Evolutionary conservation across 2,113 vertebrate genomes (phyloP).

Genomic region (Ceratotherium simum): DNA sequence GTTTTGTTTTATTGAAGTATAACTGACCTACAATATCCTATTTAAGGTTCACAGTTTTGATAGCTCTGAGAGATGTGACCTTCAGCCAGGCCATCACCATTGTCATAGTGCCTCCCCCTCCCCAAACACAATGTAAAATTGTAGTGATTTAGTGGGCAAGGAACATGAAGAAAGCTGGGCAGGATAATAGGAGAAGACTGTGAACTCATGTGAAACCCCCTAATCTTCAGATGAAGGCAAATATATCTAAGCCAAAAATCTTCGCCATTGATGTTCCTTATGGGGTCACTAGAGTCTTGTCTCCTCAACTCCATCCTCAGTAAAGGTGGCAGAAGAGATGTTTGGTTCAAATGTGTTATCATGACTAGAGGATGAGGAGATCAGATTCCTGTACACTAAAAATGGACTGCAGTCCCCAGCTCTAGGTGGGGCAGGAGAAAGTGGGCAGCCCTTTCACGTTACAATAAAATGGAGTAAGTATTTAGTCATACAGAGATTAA

Average conservation of each 20-base stretch:
- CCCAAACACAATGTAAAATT: background rate
- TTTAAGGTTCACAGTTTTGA: background rate
- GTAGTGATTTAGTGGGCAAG: background rate
- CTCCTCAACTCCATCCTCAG: too few relatives aligned
- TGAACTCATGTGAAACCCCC: background rate
- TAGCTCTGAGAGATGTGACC: background rate
- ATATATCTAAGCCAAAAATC: background rate
- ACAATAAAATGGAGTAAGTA: background rate
- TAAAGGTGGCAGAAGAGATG: background rate
- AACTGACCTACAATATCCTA: too few relatives aligned
- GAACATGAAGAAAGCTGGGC: background rate
- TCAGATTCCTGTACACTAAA: background rate
- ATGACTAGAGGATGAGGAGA: background rate
- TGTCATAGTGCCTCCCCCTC: background rate
- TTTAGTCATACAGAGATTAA: background rate
- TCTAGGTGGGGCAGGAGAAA: background rate
- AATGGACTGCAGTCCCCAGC: background rate
- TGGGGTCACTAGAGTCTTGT: background rate
- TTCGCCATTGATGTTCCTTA: background rate
- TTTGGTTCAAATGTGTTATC: background rate
- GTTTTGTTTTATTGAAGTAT: too few relatives aligned
- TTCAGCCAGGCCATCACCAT: background rate
- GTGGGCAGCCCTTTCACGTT: background rate
- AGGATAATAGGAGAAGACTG: background rate
- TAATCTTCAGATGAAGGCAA: background rate